Base-by-base conservation (phyloP, 2,113 vertebrate genomes). In the Kryptolebias marmoratus region DNA sequence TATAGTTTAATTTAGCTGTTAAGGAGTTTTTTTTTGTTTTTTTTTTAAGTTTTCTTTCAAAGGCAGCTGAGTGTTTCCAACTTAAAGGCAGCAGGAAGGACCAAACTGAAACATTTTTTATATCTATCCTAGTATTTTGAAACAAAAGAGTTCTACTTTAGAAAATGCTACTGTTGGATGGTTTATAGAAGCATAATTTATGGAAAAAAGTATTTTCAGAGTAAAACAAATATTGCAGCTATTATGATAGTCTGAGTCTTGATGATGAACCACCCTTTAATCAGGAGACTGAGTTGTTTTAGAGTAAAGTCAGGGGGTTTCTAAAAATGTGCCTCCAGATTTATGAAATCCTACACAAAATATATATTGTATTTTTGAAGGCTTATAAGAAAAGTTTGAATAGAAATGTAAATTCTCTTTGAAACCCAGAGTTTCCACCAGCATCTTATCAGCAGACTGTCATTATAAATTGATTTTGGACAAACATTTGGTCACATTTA, bases 91-190 rank as follows among this genome's bases (percentile, higher is more conserved):
- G 80, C 54, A 52, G 44, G 70, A 70, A 60, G 73, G 75, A 85
- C 78, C 82, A 78, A 85, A 90, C 44, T 10, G 45, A 18, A 80
- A 22, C 84, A 84, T 74, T 85, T 90, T 90, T 88, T 32, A 88
- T 87, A 85, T 82, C 14, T 22, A 47, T 22, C 16, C 48, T 28
- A 79, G 36, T 59, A 22, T 80, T 89, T 82, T 79, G 32, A 22
- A 76, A 53, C 11, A 31, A 54, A 54, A 32, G 64, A 77, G 2
- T 66, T 73, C 28, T 73, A 67, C 59, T 64, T 50, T 28, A 53
- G 13, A 58, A 60, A 10, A 74, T 36, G 32, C 32, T 39, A 44
- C 18, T 12, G 22, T 8, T 22, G 39, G 32, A 16, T 55, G 30
- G 8, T 30, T 61, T 50, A 49, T 27, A 57, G 10, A 65, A 15